Conservation (phyloP, 2,888 invertebrate species). For the Heliconius aoede region DNA sequence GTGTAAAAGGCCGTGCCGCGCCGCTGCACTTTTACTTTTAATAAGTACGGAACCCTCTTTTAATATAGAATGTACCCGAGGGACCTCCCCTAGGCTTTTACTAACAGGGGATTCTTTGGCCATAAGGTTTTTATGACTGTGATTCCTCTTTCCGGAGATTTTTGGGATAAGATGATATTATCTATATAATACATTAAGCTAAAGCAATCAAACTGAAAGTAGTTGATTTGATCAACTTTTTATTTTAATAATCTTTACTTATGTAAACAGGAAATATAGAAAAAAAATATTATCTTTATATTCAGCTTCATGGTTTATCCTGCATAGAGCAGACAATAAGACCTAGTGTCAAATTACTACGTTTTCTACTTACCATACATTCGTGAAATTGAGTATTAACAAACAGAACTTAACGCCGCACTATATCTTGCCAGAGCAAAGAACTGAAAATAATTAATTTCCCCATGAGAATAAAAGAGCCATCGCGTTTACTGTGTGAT, state of each 20-base stretch:
- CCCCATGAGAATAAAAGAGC: too few species aligned
- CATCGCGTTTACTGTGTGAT: too few species aligned
- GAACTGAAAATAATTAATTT: too few species aligned
- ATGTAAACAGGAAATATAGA: background rate
- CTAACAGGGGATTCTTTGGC: slow-evolving; percentile 62
- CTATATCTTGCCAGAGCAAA: too few species aligned
- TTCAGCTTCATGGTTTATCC: too few species aligned
- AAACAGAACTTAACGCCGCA: background rate
- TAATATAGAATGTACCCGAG: slow-evolving; percentile 74
- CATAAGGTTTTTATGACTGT: slow-evolving; percentile 62
- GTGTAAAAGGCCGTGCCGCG: slow-evolving; percentile 64
- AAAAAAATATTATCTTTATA: background rate
- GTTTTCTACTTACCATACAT: too few species aligned
- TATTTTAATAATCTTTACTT: background rate
- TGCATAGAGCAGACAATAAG: too few species aligned
- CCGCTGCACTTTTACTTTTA: slow-evolving; percentile 71
- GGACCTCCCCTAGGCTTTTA: slow-evolving; percentile 62
- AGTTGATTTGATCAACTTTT: background rate
- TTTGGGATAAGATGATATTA: background rate
- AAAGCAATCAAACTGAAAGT: background rate
- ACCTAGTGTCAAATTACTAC: too few species aligned
- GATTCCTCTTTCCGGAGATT: slow-evolving; percentile 51
- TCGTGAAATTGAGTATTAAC: too few species aligned
- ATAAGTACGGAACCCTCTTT: slow-evolving; percentile 74
- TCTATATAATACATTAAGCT: background rate